These are phyloP conservation scores for Cantharis flavilabris DNA, from an alignment of 2,888 invertebrate genomes.

Conservation along the genomic window DNA sequence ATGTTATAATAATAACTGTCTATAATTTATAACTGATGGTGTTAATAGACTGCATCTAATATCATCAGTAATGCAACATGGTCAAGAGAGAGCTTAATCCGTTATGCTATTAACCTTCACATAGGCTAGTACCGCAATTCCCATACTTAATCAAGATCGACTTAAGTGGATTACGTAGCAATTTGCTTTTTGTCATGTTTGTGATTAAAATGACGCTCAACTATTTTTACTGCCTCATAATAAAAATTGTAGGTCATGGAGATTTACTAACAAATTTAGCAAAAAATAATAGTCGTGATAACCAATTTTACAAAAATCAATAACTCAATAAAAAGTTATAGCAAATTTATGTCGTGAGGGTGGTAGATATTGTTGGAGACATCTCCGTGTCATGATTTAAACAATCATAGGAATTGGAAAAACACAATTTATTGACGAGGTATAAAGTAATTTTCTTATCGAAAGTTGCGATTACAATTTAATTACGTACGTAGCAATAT, in stretches of 20 bases:
- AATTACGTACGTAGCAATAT: background rate
- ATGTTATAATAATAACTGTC: background rate
- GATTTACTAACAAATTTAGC: background rate
- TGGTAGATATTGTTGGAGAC: background rate
- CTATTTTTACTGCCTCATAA: background rate
- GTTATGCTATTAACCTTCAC: slow-evolving; percentile 29
- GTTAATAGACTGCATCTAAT: slow-evolving; percentile 27
- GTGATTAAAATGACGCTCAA: background rate
- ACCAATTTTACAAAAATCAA: background rate
- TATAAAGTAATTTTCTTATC: background rate
- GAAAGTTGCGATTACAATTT: background rate
- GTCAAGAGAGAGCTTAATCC: slow-evolving; percentile 18
- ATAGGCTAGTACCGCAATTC: slow-evolving; percentile 22
- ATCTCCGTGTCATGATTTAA: background rate
- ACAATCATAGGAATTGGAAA: background rate
- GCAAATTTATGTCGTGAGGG: background rate
- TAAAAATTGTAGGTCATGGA: background rate
- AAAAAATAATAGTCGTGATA: background rate
- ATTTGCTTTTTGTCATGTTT: slow-evolving; percentile 1
- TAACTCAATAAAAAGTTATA: background rate
- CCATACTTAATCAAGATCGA: slow-evolving; percentile 25
- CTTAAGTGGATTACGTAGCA: slow-evolving; percentile 12
- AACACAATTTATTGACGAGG: background rate
- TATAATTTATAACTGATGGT: slow-evolving; percentile 7
- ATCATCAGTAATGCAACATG: slow-evolving; percentile 14